phyloP scores from a whole-genome alignment of 2,888 invertebrate genomes.

The Leptopilina myrica region DNA sequence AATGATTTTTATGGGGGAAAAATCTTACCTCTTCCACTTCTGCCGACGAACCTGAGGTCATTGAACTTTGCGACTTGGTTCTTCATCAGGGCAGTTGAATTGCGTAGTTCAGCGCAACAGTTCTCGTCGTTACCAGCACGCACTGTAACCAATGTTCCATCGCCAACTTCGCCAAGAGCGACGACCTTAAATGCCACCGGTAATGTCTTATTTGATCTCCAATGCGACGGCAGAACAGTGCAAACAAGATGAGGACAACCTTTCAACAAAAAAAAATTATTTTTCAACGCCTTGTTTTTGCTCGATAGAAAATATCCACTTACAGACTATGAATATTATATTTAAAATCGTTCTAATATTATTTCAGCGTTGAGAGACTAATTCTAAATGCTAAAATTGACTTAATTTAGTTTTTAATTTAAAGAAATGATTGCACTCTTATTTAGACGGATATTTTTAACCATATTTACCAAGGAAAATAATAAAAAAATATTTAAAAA shows the following conservation, averaged over 20 bases:
- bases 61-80: constrained; percentile 99
- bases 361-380: too few species aligned
- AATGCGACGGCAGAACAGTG: constrained; percentile 95
- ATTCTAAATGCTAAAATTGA: too few species aligned
- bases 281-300: neutral
- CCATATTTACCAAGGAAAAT: too few species aligned
- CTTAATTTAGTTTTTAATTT: too few species aligned
- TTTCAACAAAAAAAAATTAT: constrained; percentile 30
- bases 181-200: constrained; percentile 98
- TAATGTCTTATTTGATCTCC: constrained; percentile 98
- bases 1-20: neutral
- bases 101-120: constrained; percentile 95
- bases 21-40: constrained; percentile 96
- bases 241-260: constrained; percentile 92
- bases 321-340: too few species aligned
- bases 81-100: constrained; percentile 97
- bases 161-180: constrained; percentile 94
- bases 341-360: too few species aligned
- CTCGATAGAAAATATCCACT: neutral
- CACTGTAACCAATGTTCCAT: constrained; percentile 97
- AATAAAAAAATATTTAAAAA: too few species aligned
- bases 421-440: too few species aligned
- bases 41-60: constrained; percentile 98
- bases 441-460: too few species aligned
- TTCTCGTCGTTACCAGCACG: constrained; percentile 99